Evolutionary conservation across 2,888 invertebrate species (phyloP), one percentile per base, ranked within the genome.

Genomic region (Drosophila macrospina): DNA sequence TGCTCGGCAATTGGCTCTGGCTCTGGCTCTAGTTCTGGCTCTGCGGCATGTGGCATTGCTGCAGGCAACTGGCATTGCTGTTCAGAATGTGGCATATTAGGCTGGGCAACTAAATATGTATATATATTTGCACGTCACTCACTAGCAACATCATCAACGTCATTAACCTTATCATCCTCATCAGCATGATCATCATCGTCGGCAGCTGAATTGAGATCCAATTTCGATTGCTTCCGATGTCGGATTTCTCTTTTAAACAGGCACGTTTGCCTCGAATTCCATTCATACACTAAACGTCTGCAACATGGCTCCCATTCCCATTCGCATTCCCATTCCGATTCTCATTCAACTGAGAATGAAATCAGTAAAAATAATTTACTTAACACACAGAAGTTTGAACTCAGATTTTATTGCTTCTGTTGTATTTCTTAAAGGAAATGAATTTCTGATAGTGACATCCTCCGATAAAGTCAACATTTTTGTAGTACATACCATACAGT

Each of bases 211-310:
- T 26, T 8, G 1, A n/a, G 20, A 47, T 28, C 10, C 32, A 66
- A 56, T 56, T 74, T 41, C 50, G 50, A 20, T 20, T 3, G 3
- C 10, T 13, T 50, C 45, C 30, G 41, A n/a, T 47, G 8, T 16
- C 3, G n/a, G 26, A 32, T 13, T 51, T 52, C 48, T 52, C 48
- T 52, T 39, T 30, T 13, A 63, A 32, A 20, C 30, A 52, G 41
- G 30, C 56, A 77, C 78, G 61, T 59, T 69, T 65, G 45, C 48
- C 48, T 62, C 59, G 68, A 70, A 67, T 61, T 70, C 57, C 66
- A 59, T 63, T 70, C 41, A 79, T 68, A 63, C 60, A 81, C 81
- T 85, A 67, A 81, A 76, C 47, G 20, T 59, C 74, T 26, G 59
- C 39, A 47, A 13, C 51, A 76, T 70, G 52, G 59, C 47, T 69